Conservation (phyloP, 2,888 invertebrate genomes). For the Prionchulus punctatus region DNA sequence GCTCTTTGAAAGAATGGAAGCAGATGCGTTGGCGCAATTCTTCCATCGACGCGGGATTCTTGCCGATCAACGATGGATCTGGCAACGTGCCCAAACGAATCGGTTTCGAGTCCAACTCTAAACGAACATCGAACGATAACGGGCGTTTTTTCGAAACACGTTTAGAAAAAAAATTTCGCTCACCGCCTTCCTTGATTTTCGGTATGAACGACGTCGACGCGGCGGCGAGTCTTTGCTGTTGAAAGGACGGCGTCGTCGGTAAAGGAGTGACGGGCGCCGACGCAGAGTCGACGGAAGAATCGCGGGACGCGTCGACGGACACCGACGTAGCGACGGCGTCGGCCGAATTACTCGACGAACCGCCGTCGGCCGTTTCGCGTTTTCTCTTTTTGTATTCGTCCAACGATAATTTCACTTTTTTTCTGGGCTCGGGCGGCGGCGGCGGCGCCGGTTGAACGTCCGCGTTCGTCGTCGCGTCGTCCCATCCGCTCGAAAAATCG, state of each 20-base stretch:
- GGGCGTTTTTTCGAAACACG: no score
- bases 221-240: no score
- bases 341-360: neutral
- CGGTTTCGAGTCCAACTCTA: neutral
- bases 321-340: neutral
- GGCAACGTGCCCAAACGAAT: slow-evolving; percentile 3
- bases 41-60: neutral
- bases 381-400: slow-evolving; percentile 12
- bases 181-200: neutral
- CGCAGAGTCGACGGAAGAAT: neutral
- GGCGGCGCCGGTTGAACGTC: neutral
- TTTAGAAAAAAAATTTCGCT: neutral
- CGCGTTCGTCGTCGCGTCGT: neutral
- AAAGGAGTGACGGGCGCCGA: no score
- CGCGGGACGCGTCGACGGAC: neutral
- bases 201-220: slow-evolving; percentile 5
- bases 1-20: no score
- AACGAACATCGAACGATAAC: no score
- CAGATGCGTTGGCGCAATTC: slow-evolving; percentile 8
- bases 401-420: slow-evolving; percentile 7
- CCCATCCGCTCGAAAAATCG: neutral
- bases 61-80: slow-evolving; percentile 2
- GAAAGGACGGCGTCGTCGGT: neutral
- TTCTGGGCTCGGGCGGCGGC: neutral
- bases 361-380: neutral